A percentile compares a stretch with the other conserved stretches of the same genome.
Conservation (phyloP, 2,888 invertebrate genomes). For the Drosophila melanosoma region DNA sequence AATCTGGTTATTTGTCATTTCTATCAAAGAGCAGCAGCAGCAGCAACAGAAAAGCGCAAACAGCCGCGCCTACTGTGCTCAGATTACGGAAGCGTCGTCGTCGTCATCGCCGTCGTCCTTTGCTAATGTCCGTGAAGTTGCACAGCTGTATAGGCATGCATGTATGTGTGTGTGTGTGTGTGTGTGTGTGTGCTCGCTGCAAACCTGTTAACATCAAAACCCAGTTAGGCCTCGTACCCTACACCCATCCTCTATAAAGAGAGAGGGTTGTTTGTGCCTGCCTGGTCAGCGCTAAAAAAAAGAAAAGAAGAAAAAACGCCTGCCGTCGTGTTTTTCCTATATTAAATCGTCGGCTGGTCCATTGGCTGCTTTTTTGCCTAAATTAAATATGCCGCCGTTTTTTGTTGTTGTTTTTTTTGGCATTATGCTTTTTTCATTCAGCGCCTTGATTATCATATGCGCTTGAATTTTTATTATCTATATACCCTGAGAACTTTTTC, state of each 20-base stretch:
- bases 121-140: constrained; percentile 78
- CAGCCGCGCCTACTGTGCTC: constrained; percentile 84
- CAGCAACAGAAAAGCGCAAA: constrained; percentile 76
- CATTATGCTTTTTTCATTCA: constrained; percentile 43
- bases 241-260: constrained; percentile 62
- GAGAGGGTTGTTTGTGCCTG: constrained; percentile 72
- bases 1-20: constrained; percentile 85
- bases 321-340: constrained; percentile 77
- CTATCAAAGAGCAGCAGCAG: constrained; percentile 58
- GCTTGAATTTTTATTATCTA: constrained; percentile 83
- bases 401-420: constrained; percentile 52
- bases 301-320: constrained; percentile 52
- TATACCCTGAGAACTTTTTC: constrained; percentile 85
- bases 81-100: constrained; percentile 81
- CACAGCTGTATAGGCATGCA: constrained; percentile 70
- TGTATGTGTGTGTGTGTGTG: constrained; percentile 27
- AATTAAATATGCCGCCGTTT: constrained; percentile 73
- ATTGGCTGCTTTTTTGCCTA: constrained; percentile 69
- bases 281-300: constrained; percentile 35
- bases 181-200: constrained; percentile 43
- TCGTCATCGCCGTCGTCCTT: constrained; percentile 39
- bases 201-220: constrained; percentile 84
- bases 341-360: constrained; percentile 77
- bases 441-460: constrained; percentile 80
- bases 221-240: constrained; percentile 67